Base-by-base conservation (phyloP, 2,888 invertebrate species). In the Liopterus haemorrhoidalis region DNA sequence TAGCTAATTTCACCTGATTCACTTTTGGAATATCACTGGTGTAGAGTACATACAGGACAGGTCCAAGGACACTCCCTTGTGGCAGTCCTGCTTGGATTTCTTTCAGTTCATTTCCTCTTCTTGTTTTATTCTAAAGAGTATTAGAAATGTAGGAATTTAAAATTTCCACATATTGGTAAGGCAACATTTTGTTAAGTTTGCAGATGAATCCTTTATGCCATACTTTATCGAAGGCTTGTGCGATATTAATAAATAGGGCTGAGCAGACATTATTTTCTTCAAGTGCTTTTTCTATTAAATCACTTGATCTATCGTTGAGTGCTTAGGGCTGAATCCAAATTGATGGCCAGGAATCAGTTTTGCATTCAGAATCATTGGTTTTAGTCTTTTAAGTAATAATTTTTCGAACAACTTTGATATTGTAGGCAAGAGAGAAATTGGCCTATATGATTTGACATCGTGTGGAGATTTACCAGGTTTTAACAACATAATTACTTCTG, bases 371-470 rank as follows among this genome's bases (percentile, higher is more conserved):
- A 53, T 44, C 15, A 49, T 24, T 22, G 16, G 5, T 9, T 48
- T 49, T 3, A 56, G 27, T 45, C 48, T 48, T 24, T 31, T 37
- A 2, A 52, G 42, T 1, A 58, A 5, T 24, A 57, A 12, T 52
- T 54, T 59, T 45, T 59, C 57, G 14, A 55, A 53, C 14, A 57
- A 1, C 45, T 57, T 59, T 1, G 51, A 55, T 4, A 59, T 24
- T 3, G 12, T n/a, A n/a, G n/a, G n/a, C n/a, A n/a, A n/a, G n/a
- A 59, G 31, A 15, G 48, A 54, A 19, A 61, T 60, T 2, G 56
- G 55, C 40, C 50, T 36, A 22, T 56, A 55, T 5, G 50, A 56
- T 5, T 44, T 50, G 14, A 48, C 27, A 36, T 37, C 38, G 11
- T 48, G 24, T 5, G 32, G 33, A n/a, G n/a, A n/a, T n/a, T n/a